Evolutionary conservation across 2,888 invertebrate genomes (phyloP).

Genomic region (Ochropacha duplaris): DNA sequence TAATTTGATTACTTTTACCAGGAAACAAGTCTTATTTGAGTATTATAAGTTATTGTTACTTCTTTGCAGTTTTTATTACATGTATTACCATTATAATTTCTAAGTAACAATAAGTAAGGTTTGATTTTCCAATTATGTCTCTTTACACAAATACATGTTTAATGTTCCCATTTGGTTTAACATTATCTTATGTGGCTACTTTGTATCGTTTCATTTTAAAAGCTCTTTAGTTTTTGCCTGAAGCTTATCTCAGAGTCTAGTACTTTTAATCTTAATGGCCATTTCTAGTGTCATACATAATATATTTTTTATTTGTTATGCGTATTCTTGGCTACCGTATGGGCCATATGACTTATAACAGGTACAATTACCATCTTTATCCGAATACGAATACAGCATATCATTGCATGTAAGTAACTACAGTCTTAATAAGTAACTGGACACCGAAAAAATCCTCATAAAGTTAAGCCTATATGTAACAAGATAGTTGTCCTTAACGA

Average conservation of each 20-base stretch:
- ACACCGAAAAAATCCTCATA: constrained; percentile 21
- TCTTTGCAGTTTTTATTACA: constrained; percentile 2
- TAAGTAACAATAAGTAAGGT: not conserved
- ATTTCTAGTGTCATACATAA: not conserved
- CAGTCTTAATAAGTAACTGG: constrained; percentile 6
- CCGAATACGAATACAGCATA: not conserved
- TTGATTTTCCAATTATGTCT: not conserved
- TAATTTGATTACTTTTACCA: not conserved
- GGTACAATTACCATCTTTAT: not conserved
- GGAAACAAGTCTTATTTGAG: not conserved
- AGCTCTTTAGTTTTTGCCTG: not conserved
- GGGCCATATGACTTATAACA: not conserved
- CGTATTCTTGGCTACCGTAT: not conserved
- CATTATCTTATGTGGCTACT: not conserved
- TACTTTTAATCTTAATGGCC: not conserved
- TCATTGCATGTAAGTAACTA: not conserved
- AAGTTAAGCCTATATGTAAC: constrained; percentile 36
- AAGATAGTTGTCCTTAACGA: constrained; percentile 31
- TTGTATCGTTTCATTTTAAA: not conserved
- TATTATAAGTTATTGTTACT: not conserved
- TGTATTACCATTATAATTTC: too few relatives aligned
- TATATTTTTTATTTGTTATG: not conserved
- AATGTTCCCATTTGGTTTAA: not conserved
- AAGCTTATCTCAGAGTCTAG: not conserved
- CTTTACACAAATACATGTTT: not conserved